Percentiles rank a stretch among this genome's conserved stretches.
Evolutionary conservation across 1,140 invertebrate species (phyloP).

Genomic region (Teleopsis dalmanni): DNA sequence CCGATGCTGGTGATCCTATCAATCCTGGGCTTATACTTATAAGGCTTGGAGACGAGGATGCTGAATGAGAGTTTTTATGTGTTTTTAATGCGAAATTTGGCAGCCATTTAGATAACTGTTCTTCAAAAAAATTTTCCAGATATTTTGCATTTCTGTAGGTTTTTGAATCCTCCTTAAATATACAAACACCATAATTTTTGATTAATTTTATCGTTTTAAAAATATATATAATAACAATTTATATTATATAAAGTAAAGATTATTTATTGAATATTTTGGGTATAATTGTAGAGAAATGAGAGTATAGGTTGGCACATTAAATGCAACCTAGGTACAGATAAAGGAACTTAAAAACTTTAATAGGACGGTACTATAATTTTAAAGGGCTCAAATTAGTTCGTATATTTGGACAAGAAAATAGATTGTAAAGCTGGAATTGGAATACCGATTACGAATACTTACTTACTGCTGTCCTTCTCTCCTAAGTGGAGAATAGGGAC

Average conservation of each 20-base stretch:
- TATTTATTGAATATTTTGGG: background rate
- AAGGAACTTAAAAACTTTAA: too few species aligned
- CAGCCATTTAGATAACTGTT: slow-evolving; percentile 71
- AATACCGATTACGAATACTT: too few species aligned
- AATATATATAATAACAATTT: background rate
- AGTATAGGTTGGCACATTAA: background rate
- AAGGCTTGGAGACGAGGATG: slow-evolving; percentile 10
- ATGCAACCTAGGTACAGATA: background rate
- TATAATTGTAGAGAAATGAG: background rate
- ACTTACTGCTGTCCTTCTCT: too few species aligned
- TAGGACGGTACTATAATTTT: too few species aligned
- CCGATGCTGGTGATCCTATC: slow-evolving; percentile 16
- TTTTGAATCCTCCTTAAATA: slow-evolving; percentile 65
- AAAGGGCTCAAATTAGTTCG: too few species aligned
- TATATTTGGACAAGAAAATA: too few species aligned
- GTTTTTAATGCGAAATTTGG: slow-evolving; percentile 56
- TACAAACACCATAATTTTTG: too few species aligned
- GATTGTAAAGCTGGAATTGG: too few species aligned
- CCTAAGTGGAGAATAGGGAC: too few species aligned
- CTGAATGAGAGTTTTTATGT: slow-evolving; percentile 6
- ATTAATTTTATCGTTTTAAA: too few species aligned
- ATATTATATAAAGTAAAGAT: background rate
- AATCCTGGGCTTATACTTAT: slow-evolving; percentile 3
- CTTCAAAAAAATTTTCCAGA: slow-evolving; percentile 78
- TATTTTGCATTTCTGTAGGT: slow-evolving; percentile 76